These are phyloP conservation scores for Oncopodura yosiiana DNA, from an alignment of 1,140 invertebrate species.

Conservation along the genomic window DNA sequence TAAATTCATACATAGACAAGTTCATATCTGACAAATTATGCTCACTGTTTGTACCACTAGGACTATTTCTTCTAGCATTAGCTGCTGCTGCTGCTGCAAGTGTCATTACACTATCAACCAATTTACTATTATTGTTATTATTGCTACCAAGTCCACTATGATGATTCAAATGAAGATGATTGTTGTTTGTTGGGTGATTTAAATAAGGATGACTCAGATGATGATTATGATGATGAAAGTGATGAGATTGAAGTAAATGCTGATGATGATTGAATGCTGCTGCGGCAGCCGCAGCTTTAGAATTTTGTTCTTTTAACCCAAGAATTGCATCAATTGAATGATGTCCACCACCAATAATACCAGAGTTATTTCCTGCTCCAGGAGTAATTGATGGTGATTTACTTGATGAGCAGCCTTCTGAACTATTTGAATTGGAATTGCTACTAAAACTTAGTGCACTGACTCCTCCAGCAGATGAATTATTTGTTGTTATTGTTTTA, in stretches of 20 bases:
- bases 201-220: not conserved
- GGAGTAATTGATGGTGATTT: not conserved
- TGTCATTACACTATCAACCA: no score
- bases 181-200: not conserved
- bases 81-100: not conserved
- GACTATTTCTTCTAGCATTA: not conserved
- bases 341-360: not conserved
- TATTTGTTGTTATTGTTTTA: not conserved
- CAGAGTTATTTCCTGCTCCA: not conserved
- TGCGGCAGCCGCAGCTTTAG: slow-evolving; percentile 14
- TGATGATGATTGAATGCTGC: slow-evolving; percentile 4
- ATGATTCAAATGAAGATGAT: not conserved
- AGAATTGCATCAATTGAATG: slow-evolving; percentile 33
- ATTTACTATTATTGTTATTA: no score
- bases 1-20: not conserved
- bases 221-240: slow-evolving; percentile 10
- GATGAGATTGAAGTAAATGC: slow-evolving; percentile 1
- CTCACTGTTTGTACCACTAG: slow-evolving; percentile 10
- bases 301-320: slow-evolving; percentile 18
- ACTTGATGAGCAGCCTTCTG: not conserved
- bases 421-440: not conserved
- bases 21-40: slow-evolving; percentile 1
- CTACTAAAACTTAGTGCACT: not conserved
- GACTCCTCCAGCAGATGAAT: not conserved
- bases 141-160: no score